These are phyloP conservation scores for Solenopsis invicta DNA, from an alignment of 1,140 invertebrate species.

Conservation along the genomic window DNA sequence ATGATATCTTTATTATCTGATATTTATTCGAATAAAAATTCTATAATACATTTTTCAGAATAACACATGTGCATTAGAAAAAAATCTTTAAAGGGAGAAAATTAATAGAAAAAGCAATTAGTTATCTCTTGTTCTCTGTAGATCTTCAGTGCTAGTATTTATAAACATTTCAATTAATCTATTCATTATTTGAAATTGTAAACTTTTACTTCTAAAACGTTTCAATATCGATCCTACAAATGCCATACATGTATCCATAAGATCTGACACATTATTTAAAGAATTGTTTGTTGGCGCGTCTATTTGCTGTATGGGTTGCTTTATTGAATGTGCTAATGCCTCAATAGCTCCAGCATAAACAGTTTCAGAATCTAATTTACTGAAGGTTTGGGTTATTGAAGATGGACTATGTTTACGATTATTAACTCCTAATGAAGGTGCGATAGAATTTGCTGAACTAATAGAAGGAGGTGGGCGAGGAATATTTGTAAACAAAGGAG, in stretches of 20 bases:
- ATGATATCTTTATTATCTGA: too few relatives aligned
- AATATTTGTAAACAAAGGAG: not conserved
- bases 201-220: too few relatives aligned
- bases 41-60: too few relatives aligned
- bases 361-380: not conserved
- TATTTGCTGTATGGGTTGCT: not conserved
- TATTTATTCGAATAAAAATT: too few relatives aligned
- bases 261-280: conserved; percentile 15
- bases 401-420: too few relatives aligned
- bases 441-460: not conserved
- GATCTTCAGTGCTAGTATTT: conserved; percentile 11
- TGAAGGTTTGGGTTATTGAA: not conserved
- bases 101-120: too few relatives aligned
- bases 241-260: conserved; percentile 4
- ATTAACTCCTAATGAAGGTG: not conserved
- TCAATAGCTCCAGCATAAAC: not conserved
- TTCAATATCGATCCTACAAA: conserved; percentile 27
- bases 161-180: conserved; percentile 9
- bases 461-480: not conserved
- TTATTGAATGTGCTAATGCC: not conserved
- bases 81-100: too few relatives aligned
- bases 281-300: not conserved
- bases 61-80: too few relatives aligned
- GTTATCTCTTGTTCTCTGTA: not conserved
- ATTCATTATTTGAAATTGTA: conserved; percentile 19